Evolutionary conservation across 2,797 vertebrate species (phyloP), one percentile per base, ranked within the genome.

Genomic region (Calcarius lapponicus): DNA sequence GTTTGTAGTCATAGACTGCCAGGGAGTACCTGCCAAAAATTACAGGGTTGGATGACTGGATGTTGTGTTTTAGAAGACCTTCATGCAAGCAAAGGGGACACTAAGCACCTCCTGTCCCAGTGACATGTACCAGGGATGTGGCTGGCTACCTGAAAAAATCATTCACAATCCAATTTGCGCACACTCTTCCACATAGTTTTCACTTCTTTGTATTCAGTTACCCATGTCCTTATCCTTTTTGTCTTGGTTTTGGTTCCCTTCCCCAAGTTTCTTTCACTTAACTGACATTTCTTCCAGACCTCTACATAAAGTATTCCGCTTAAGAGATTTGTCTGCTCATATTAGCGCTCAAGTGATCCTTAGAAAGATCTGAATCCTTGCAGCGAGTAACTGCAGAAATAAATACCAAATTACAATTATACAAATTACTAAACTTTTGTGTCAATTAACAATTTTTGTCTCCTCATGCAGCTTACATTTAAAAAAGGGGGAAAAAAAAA

Each of bases 91-190:
- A 28, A 85, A 86, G 21, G 11, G 25, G 26, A 13, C 4, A 31
- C 31, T 32, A 54, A 79, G 16, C 6, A 31, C 38, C 17, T 75
- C 11, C 14, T 32, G 3, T 45, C 79, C 25, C 21, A 36, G 17
- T 25, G 26, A 57, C 42, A 13, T 12, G 16, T 31, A 26, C 9
- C 29, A 29, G 14, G 14, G n/a, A 56, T 0, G 0, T n/a, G n/a
- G 12, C 42, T 51, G 40, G 8, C 26, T 56, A 45, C 31, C 58
- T 36, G 43, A 90, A 88, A 64, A 91, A 93, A 65, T 38, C 8
- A 60, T 78, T 71, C 61, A 43, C 15, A 67, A 9, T 57, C 26
- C 45, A 69, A 6, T 11, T 45, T 76, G 28, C 76, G 29, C 42
- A 31, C 11, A 17, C 8, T 51, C 12, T 71, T 17, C 29, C 42